Percentiles rank a stretch among this genome's conserved stretches.
Evolutionary conservation across 2,888 invertebrate species (phyloP).

Genomic region (Acrobasis consociella): DNA sequence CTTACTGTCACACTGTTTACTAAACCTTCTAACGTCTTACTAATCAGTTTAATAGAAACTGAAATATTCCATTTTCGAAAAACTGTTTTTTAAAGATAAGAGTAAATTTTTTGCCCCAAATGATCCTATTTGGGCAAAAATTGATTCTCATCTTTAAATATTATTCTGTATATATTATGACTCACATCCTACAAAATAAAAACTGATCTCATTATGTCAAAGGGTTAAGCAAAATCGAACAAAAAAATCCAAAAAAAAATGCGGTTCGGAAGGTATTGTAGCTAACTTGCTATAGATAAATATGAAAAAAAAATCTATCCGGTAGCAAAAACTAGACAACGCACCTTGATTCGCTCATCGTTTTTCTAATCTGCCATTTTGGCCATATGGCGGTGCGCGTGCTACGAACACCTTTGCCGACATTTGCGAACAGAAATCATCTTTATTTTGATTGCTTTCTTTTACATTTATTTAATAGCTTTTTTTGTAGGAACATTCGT

Average conservation of each 20-base stretch:
- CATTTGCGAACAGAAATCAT: conserved; percentile 59
- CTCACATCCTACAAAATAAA: too few relatives aligned
- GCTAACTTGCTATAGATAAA: conserved; percentile 31
- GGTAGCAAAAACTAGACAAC: conserved; percentile 53
- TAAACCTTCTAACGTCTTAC: too few relatives aligned
- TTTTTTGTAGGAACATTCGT: not conserved
- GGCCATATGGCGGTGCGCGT: conserved; percentile 62
- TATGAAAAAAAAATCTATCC: conserved; percentile 36
- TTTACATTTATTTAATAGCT: not conserved
- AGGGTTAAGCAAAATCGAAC: conserved; percentile 11
- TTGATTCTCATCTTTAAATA: too few relatives aligned
- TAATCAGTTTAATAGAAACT: too few relatives aligned
- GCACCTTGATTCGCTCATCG: conserved; percentile 42
- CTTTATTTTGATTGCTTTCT: conserved; percentile 34
- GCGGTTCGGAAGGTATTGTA: conserved; percentile 21
- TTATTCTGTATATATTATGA: too few relatives aligned
- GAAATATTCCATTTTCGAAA: too few relatives aligned
- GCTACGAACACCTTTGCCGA: conserved; percentile 71
- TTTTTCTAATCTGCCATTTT: conserved; percentile 38
- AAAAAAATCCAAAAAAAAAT: conserved; percentile 10
- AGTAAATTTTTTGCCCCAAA: too few relatives aligned
- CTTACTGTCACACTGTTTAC: too few relatives aligned
- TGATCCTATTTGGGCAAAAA: too few relatives aligned
- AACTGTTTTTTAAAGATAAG: too few relatives aligned
- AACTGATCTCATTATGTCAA: not conserved